Evolutionary conservation across 2,113 vertebrate species (phyloP).

Genomic region (Prochilodus magdalenae): DNA sequence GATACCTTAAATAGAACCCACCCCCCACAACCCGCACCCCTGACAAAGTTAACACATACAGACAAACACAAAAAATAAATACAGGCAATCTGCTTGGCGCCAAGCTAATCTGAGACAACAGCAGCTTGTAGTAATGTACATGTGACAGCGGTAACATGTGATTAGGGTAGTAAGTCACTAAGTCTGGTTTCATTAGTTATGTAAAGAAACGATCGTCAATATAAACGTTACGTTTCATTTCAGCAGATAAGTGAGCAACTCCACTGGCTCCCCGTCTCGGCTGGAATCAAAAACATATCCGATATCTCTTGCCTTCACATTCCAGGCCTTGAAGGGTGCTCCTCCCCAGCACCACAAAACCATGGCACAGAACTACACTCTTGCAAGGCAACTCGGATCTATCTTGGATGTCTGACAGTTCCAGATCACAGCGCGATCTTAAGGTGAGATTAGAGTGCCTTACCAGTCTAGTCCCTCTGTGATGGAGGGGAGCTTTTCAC

Average conservation of each 20-base stretch:
- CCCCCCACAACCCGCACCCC: no score
- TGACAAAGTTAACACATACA: no score
- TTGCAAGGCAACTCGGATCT: not conserved
- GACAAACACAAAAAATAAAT: not conserved
- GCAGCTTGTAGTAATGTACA: no score
- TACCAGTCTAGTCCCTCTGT: not conserved
- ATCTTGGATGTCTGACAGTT: not conserved
- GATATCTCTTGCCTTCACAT: not conserved
- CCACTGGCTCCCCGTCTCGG: not conserved
- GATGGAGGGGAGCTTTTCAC: not conserved
- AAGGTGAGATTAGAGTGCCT: not conserved
- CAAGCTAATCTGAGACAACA: no score
- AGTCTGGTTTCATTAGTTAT: no score
- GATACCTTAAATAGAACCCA: not conserved
- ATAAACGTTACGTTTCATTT: no score
- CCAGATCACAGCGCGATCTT: not conserved
- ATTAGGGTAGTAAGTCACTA: no score
- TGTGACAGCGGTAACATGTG: no score
- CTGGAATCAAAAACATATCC: not conserved
- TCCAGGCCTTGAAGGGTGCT: not conserved
- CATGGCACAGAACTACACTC: not conserved
- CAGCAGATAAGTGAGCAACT: not conserved
- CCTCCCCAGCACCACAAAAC: not conserved
- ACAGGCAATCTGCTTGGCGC: no score
- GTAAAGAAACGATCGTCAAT: no score